Evolutionary conservation across 2,113 vertebrate genomes (phyloP), one percentile per base, ranked within the genome.

Genomic region (Toxostoma redivivum): DNA sequence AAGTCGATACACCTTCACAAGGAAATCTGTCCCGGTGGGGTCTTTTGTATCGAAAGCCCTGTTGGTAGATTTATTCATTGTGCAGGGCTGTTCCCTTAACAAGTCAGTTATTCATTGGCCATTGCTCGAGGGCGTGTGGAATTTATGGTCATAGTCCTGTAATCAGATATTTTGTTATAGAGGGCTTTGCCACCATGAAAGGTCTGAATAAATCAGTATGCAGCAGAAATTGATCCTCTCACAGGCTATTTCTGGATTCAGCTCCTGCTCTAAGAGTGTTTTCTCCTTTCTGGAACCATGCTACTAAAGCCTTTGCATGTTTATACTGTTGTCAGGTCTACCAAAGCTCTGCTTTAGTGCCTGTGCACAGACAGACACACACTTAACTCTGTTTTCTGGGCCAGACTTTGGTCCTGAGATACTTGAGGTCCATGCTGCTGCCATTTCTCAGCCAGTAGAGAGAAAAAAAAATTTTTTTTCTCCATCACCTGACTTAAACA

Each of bases 51-150:
- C 61, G 92, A 91, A 86, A 86, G 88, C 60, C 69, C 86, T 93
- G 77, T 96, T 96, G 94, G 92, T 94, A 93, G 96, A 97, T 97
- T 95, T 95, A 97, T 97, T 96, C 93, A 96, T 95, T 76, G 94
- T 42, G 62, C 86, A 90, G 86, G 82, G 94, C 84, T 7, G 0
- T 79, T 94, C 76, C 80, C 69, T 81, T 97, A 97, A 96, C 95
- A 95, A 96, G 95, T 93, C 95, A 81, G 96, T 96, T 96, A 96
- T 97, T 97, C 95, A 96, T 96, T 93, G 95, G 94, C 69, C 94
- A 78, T 76, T 33, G 94, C 94, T 93, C 6, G 40, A 94, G 93
- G 93, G 90, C 54, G 13, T 60, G 53, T 28, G 61, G 82, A 86
- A 97, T 97, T 97, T 95, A 97, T 96, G 92, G 82, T 50, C 95